These are phyloP conservation scores for Porites evermanni DNA, from an alignment of 92 coral and sea anemone genomes.

Conservation along the genomic window DNA sequence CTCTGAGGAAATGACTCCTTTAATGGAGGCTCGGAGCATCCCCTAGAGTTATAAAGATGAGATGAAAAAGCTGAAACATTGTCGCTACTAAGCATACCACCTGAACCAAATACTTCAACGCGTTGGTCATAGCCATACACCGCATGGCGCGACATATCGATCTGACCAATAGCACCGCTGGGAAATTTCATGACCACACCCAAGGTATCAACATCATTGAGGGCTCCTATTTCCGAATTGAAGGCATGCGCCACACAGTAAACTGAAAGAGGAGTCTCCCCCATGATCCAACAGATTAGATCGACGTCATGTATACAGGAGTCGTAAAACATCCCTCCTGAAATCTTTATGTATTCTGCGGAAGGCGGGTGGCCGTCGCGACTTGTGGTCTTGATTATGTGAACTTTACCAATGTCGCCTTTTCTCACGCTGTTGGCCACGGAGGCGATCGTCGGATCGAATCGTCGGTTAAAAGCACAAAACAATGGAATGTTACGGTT, in stretches of 20 bases:
- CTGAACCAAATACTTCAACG: constrained; percentile 88
- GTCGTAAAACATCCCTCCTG: constrained; percentile 91
- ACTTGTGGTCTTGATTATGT: constrained; percentile 79
- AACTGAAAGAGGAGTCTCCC: constrained; percentile 81
- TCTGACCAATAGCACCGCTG: constrained; percentile 82
- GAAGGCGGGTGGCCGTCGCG: constrained; percentile 86
- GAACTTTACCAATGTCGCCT: constrained; percentile 81
- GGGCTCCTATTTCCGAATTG: constrained; percentile 57
- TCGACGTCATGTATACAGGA: constrained; percentile 92
- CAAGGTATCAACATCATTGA: constrained; percentile 87
- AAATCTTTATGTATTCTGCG: constrained; percentile 65
- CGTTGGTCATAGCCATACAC: constrained; percentile 93
- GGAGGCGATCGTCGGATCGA: constrained; percentile 78
- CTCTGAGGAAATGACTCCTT: constrained; percentile 65
- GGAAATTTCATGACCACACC: constrained; percentile 90
- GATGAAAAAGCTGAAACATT: constrained; percentile 49
- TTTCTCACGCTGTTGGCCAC: constrained; percentile 58
- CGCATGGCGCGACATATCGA: constrained; percentile 84
- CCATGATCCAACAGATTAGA: constrained; percentile 74
- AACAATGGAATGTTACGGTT: constrained; percentile 58
- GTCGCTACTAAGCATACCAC: constrained; percentile 84
- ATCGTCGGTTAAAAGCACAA: constrained; percentile 94
- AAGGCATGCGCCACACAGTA: constrained; percentile 88
- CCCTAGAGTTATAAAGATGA: constrained; percentile 42
- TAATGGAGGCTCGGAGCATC: constrained; percentile 46